Evolutionary conservation across 2,888 invertebrate genomes (phyloP).

Genomic region (Nysson spinosus): DNA sequence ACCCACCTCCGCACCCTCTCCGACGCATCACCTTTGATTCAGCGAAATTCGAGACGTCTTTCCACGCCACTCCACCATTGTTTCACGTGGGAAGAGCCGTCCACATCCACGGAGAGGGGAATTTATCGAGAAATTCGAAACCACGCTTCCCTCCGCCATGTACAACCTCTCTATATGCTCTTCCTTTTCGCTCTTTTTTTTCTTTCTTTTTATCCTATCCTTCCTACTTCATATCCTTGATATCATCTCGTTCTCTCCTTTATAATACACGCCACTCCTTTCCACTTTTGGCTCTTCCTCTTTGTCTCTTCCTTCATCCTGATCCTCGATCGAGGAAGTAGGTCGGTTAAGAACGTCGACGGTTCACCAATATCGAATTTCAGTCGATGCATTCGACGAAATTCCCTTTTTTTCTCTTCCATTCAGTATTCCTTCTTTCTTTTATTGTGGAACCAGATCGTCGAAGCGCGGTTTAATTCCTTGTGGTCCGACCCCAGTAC

Average conservation of each 20-base stretch:
- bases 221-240: neutral
- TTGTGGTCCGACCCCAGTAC: neutral
- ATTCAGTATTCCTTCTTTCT: neutral
- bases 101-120: slow-evolving; percentile 43
- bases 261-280: neutral
- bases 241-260: neutral
- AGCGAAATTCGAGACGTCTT: slow-evolving; percentile 77
- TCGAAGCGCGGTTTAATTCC: neutral
- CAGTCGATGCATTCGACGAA: slow-evolving; percentile 36
- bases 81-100: slow-evolving; percentile 69
- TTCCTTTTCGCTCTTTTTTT: neutral
- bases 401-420: slow-evolving; percentile 11
- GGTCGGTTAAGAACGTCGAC: slow-evolving; percentile 22
- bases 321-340: slow-evolving; percentile 13
- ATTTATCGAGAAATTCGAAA: slow-evolving; percentile 71
- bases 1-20: slow-evolving; percentile 30
- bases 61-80: slow-evolving; percentile 73
- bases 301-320: neutral
- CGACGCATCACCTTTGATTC: slow-evolving; percentile 74
- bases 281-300: neutral
- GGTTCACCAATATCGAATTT: slow-evolving; percentile 53
- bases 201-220: neutral
- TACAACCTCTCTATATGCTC: slow-evolving; percentile 3
- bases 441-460: slow-evolving; percentile 1
- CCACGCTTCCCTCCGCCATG: slow-evolving; percentile 35